These are phyloP conservation scores for Triplophysa siluroides DNA, from an alignment of 2,113 vertebrate species.

Conservation along the genomic window DNA sequence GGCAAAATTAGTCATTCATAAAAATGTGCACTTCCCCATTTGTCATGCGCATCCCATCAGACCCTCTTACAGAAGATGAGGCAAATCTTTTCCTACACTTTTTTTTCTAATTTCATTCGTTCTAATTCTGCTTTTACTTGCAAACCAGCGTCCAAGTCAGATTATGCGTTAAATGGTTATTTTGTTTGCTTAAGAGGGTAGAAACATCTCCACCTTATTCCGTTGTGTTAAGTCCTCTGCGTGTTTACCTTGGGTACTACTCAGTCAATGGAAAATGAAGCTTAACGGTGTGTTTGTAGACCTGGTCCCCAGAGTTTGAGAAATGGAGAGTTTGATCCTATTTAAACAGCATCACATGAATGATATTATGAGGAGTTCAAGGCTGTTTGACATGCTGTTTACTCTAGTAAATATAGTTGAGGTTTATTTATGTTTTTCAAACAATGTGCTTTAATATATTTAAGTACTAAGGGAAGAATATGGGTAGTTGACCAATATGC, in stretches of 20 bases:
- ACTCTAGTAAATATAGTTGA: no score
- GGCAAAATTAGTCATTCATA: no score
- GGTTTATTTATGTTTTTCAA: no score
- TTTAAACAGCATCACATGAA: not conserved
- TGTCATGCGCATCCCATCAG: no score
- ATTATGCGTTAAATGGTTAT: not conserved
- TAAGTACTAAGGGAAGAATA: no score
- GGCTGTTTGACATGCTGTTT: no score
- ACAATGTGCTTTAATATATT: no score
- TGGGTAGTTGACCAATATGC: no score
- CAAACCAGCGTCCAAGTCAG: not conserved
- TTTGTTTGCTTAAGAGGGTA: slow-evolving; percentile 5
- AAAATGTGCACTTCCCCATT: no score
- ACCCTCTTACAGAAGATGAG: not conserved
- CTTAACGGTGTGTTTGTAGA: slow-evolving; percentile 16
- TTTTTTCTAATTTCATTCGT: not conserved
- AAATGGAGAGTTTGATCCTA: not conserved
- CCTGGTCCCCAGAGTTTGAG: not conserved
- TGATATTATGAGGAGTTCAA: not conserved
- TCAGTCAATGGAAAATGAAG: slow-evolving; percentile 16
- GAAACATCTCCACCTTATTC: slow-evolving; percentile 15
- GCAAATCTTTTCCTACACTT: not conserved
- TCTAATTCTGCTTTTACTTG: not conserved
- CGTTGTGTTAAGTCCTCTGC: not conserved
- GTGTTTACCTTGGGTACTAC: not conserved